Conservation (phyloP, 92 coral and sea anemone genomes). For the Epizoanthus ramosus region DNA sequence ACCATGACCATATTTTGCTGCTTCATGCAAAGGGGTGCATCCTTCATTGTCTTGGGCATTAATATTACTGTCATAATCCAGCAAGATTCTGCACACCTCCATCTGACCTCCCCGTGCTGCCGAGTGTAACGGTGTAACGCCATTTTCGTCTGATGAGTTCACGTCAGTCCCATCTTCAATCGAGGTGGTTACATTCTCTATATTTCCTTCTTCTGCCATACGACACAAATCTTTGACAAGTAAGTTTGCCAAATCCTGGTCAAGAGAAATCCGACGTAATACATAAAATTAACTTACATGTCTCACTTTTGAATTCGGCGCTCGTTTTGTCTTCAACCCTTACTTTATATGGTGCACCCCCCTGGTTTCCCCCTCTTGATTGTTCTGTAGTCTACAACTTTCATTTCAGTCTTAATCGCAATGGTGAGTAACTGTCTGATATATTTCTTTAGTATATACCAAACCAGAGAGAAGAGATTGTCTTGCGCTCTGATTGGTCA, state of each 20-base stretch:
- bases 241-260: not conserved
- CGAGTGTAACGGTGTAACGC: not conserved
- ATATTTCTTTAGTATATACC: too few species aligned
- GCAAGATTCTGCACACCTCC: slow-evolving; percentile 17
- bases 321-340: too few species aligned
- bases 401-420: too few species aligned
- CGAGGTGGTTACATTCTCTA: slow-evolving; percentile 4
- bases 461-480: too few species aligned
- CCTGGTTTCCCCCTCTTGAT: too few species aligned
- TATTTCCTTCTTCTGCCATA: not conserved
- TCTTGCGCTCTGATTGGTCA: too few species aligned
- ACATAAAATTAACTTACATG: too few species aligned
- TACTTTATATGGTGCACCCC: too few species aligned
- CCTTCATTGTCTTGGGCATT: slow-evolving; percentile 3
- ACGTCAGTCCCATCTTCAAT: not conserved
- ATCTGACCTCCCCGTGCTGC: slow-evolving; percentile 11
- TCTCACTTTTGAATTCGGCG: too few species aligned
- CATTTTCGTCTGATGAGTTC: not conserved
- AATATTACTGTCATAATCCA: not conserved
- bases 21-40: slow-evolving; percentile 17
- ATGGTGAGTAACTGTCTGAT: too few species aligned
- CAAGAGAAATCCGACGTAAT: too few species aligned
- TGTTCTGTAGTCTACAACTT: too few species aligned
- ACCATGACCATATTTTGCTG: slow-evolving; percentile 5
- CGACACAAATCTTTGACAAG: not conserved